Percentiles rank a stretch among this genome's conserved stretches.
phyloP scores from a whole-genome alignment of 1,140 invertebrate genomes.

The Halictus rubicundus region DNA sequence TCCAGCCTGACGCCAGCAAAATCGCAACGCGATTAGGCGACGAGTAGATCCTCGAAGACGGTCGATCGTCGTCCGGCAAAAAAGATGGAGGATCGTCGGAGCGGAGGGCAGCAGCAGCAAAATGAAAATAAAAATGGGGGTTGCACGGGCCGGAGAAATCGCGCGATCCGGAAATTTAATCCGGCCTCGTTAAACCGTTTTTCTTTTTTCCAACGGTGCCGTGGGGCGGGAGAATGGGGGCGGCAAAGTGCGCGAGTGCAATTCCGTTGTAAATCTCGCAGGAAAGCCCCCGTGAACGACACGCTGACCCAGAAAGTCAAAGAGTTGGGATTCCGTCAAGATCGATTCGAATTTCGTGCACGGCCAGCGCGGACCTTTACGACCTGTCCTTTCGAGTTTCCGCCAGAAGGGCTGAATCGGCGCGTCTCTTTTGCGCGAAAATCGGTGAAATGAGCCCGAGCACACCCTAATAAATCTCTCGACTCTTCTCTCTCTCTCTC shows the following conservation, averaged over 20 bases:
- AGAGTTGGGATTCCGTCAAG: conserved; percentile 56
- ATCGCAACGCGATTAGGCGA: no score
- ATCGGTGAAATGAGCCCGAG: conserved; percentile 56
- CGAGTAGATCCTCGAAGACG: neutral
- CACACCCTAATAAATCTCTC: conserved; percentile 58
- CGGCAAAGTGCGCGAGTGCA: conserved; percentile 32
- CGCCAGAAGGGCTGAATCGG: conserved; percentile 53
- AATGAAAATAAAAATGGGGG: neutral
- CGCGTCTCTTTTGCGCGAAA: conserved; percentile 61
- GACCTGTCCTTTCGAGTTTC: conserved; percentile 49
- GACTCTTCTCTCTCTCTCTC: neutral
- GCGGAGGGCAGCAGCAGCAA: neutral
- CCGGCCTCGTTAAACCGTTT: conserved; percentile 23
- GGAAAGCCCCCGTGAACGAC: conserved; percentile 51
- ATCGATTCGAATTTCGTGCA: conserved; percentile 68
- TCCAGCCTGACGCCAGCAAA: no score
- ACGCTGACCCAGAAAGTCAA: conserved; percentile 69
- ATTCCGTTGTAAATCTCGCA: conserved; percentile 58
- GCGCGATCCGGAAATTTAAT: conserved; percentile 44
- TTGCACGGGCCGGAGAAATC: conserved; percentile 3
- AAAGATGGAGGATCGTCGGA: neutral
- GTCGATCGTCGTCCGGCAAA: neutral
- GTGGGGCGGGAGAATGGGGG: neutral
- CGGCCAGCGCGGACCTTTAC: conserved; percentile 53
- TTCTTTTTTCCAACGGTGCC: conserved; percentile 5